Conservation (phyloP, 2,888 invertebrate species). For the Sphaerophoria rueppellii region DNA sequence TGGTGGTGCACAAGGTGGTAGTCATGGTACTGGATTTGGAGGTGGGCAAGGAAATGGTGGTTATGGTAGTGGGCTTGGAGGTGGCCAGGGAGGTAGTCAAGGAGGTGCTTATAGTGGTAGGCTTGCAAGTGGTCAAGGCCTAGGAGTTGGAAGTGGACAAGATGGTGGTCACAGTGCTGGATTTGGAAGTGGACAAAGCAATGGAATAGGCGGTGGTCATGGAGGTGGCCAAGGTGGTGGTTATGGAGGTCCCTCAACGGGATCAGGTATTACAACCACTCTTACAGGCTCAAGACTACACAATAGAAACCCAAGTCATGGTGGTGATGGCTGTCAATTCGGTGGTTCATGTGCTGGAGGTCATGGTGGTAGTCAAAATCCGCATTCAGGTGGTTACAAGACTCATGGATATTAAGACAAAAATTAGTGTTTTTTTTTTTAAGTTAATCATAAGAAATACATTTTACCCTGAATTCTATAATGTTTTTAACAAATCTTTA, state of each 20-base stretch:
- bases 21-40: neutral
- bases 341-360: slow-evolving; percentile 13
- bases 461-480: neutral
- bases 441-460: neutral
- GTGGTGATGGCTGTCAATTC: slow-evolving; percentile 10
- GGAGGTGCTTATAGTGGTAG: neutral
- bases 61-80: neutral
- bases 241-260: slow-evolving; percentile 1
- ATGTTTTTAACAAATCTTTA: too few relatives aligned
- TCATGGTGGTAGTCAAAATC: slow-evolving; percentile 12
- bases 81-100: neutral
- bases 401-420: slow-evolving; percentile 31
- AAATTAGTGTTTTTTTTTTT: neutral
- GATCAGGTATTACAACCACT: neutral
- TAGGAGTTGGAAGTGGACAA: neutral
- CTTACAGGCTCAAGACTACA: slow-evolving; percentile 10
- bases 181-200: neutral
- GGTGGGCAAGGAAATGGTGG: neutral
- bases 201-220: neutral
- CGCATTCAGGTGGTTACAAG: slow-evolving; percentile 22
- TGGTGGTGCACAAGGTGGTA: slow-evolving; percentile 19
- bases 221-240: slow-evolving; percentile 1
- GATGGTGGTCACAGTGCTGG: neutral
- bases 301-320: slow-evolving; percentile 24
- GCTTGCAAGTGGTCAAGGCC: neutral